Evolutionary conservation across 1,140 invertebrate species (phyloP).

Genomic region (Thereuonema tuberculata): DNA sequence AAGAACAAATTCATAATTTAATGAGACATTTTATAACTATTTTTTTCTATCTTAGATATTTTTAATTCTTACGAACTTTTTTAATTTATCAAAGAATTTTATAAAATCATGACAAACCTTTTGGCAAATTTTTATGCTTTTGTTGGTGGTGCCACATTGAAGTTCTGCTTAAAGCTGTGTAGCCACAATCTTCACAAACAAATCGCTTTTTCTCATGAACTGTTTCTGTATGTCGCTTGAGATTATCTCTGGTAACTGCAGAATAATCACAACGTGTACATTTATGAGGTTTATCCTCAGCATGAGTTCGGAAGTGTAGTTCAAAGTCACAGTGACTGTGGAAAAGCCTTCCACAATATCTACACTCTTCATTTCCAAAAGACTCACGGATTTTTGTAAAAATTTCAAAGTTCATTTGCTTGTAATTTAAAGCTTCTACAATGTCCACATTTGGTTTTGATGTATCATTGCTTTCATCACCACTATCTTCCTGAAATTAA

Average conservation of each 20-base stretch:
- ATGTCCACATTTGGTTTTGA: background rate
- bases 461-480: background rate
- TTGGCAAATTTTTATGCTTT: slow-evolving; percentile 19
- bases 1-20: too few relatives aligned
- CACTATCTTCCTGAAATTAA: background rate
- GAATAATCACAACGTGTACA: slow-evolving; percentile 23
- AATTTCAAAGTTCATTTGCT: slow-evolving; percentile 26
- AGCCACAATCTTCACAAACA: slow-evolving; percentile 27
- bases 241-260: slow-evolving; percentile 23
- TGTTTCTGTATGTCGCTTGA: slow-evolving; percentile 26
- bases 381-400: slow-evolving; percentile 30
- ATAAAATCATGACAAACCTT: background rate
- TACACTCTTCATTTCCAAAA: slow-evolving; percentile 32
- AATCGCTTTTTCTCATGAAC: slow-evolving; percentile 27
- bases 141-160: slow-evolving; percentile 29
- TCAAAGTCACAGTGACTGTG: slow-evolving; percentile 28
- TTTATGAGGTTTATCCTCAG: slow-evolving; percentile 17
- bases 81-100: too few relatives aligned
- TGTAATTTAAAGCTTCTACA: slow-evolving; percentile 21
- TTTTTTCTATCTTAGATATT: too few relatives aligned
- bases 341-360: slow-evolving; percentile 30
- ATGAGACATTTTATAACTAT: too few relatives aligned
- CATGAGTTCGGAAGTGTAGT: slow-evolving; percentile 28
- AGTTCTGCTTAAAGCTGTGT: slow-evolving; percentile 23
- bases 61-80: too few relatives aligned